Evolutionary conservation across 2,797 vertebrate species (phyloP), one percentile per base, ranked within the genome.

Genomic region (Fratercula arctica): DNA sequence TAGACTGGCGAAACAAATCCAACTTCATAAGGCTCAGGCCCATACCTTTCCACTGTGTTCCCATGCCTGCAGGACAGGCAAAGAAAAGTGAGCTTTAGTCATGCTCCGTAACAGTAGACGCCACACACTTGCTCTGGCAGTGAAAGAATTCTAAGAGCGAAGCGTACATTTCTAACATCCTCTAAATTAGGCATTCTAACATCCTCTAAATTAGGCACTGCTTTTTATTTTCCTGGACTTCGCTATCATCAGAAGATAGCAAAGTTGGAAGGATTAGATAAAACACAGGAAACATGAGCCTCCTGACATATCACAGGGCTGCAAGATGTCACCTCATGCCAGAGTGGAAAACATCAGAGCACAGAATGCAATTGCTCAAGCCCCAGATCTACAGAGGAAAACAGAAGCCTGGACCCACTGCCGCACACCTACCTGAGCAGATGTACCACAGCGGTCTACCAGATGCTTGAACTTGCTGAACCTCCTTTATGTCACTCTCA

Each of bases 11-110:
- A 96, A 99, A 99, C 86, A 98, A 94, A 41, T 97, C 97, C 87
- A 99, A 90, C 89, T 98, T 98, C 99, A 99, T 99, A n/a, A 99
- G 98, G 91, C 98, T 98, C 67, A 98, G 97, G 31, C 99, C 99
- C 99, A 99, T 99, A 2, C 99, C 98, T 1, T 98, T 98, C 99
- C 99, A 99, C 97, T 99, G 99, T 0, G 99, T 98, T 37, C 99
- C 99, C 99, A 99, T 99, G 51, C 99, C 99, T 99, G 97, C 31
- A 73, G 54, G 54, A 89, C 0, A 67, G 41, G 43, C 23, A 93
- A 50, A 81, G 72, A 81, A 81, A 82, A 33, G 28, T 0, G 11
- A 84, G 57, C 18, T 35, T 69, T 41, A 74, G 50, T 23, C 82
- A 57, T 2, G 4, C 29, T 29, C 33, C 21, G 9, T 31, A 6